Base-by-base conservation (phyloP, 2,888 invertebrate species). In the Patella caerulea region DNA sequence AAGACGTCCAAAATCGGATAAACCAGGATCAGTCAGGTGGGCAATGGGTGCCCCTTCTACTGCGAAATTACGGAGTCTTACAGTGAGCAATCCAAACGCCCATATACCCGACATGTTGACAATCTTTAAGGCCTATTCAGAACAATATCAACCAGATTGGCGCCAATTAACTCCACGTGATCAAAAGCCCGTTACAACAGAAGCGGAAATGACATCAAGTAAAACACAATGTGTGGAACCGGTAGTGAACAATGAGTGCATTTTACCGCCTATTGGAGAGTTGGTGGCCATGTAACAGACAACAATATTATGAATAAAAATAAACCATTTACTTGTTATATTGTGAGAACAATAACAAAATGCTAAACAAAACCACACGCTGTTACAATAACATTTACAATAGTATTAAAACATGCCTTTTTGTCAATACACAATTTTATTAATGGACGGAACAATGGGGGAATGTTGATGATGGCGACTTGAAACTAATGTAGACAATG, bases 71-170 rank as follows among this genome's bases (percentile, higher is more conserved):
- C 75, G 87, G 78, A 84, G 87, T 4, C 72, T 88, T 14, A 76
- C 83, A 45, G 59, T 82, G 14, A 74, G 83, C 53, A 82, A 81
- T 54, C 83, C 81, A 17, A 83, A 83, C 45, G 78, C 83, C 3
- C 79, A 82, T 1, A 72, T 85, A 19, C 85, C 87, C 0, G 86
- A 86, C 71, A 86, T 88, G 85, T 82, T 83, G 15, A 84, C 86
- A 2, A 82, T 90, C 70, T 89, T 90, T 78, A 83, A 83, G 75
- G 85, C 88, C 19, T 90, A 90, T 80, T 88, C 88, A 2, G 89
- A 89, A 52, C 90, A 90, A 77, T 89, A 87, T 75, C 85, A 86
- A 24, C 87, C 87, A 1, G 86, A 85, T 78, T 86, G 86, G 86
- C 75, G 78, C 59, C 79, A 80, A 73, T 73, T 71, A 73, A 75